Evolutionary conservation across 2,888 invertebrate genomes (phyloP), one percentile per base, ranked within the genome.

Genomic region (Toxonevra muliebris): DNA sequence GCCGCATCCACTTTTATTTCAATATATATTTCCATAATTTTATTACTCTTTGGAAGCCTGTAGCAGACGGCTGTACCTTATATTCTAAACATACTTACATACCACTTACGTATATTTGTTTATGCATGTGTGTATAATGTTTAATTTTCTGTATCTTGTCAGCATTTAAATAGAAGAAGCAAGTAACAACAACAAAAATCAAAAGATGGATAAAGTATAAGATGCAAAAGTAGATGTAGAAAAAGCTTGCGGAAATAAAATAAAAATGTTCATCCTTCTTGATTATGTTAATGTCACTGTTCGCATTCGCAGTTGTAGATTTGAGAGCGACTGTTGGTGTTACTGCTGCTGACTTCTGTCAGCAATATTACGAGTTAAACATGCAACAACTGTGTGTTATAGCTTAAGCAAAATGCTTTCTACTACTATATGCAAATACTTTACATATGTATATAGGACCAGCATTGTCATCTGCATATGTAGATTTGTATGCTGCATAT

Each of bases 211-310:
- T 30, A n/a, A n/a, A n/a, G n/a, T 30, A 30, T 30, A 4, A 30
- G 30, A 30, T 30, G 30, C 30, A 30, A 30, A 59, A 50, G 60
- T 54, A 54, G 30, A 64, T 54, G 30, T 43, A 41, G 53, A 10
- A 66, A 40, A 69, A 61, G 53, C 55, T 54, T 54, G 61, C 63
- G 61, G 42, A 61, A 69, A 60, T 61, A 58, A 43, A 54, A 53
- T 63, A 63, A 66, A 70, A 76, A 4, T 74, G 76, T 76, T 61
- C 73, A 72, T 75, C 69, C 71, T 66, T 73, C 69, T 73, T 73
- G 74, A 79, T 81, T 80, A 80, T 80, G 79, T 74, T 79, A 80
- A 81, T 80, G 73, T 53, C 53, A 53, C 58, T 66, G 70, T 69
- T 68, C 68, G 57, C 66, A n/a, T n/a, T 64, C 60, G 53, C 43